These are phyloP conservation scores for Mystacornis crossleyi DNA, from an alignment of 2,113 vertebrate genomes.

Conservation along the genomic window DNA sequence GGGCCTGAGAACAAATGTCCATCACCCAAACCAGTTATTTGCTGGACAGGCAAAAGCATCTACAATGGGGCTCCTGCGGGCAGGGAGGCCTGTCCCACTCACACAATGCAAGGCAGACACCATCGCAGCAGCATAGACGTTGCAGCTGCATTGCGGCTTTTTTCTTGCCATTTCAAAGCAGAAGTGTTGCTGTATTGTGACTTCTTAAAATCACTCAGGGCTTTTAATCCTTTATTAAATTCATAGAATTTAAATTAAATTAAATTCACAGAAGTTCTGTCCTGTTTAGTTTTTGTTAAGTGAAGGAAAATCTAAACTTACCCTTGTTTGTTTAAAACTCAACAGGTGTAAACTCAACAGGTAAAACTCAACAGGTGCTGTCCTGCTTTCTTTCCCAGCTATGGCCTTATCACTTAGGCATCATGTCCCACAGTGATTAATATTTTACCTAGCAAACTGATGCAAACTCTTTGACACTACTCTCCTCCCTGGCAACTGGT, in stretches of 20 bases:
- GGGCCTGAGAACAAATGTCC: background rate
- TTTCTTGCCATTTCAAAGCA: background rate
- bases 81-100: background rate
- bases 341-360: too few species aligned
- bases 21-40: fast-evolving
- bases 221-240: background rate
- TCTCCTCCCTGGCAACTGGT: background rate
- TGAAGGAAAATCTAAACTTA: background rate
- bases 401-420: background rate
- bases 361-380: background rate
- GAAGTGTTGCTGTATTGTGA: background rate
- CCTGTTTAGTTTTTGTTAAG: background rate
- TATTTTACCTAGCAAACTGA: background rate
- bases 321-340: background rate
- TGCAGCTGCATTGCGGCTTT: background rate
- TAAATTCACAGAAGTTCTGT: background rate
- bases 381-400: background rate
- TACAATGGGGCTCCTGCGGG: background rate
- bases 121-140: background rate
- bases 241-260: background rate
- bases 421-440: background rate
- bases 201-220: background rate
- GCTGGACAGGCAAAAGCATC: background rate
- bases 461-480: background rate
- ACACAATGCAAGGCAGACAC: fast-evolving